Evolutionary conservation across 1,140 invertebrate genomes (phyloP), one percentile per base, ranked within the genome.

Genomic region (Coelopa frigida): DNA sequence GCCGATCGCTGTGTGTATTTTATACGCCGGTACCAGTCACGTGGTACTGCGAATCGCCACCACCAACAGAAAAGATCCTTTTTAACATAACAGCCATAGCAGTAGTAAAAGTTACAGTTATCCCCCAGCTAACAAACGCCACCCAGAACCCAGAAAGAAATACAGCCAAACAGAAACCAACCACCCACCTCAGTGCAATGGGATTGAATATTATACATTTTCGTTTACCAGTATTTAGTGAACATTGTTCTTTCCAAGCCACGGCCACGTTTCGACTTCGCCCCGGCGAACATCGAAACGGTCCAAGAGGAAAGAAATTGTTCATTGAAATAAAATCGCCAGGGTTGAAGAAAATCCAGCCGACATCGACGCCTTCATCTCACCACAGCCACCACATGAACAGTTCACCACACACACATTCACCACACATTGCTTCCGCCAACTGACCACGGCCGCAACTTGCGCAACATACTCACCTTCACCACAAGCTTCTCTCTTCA

Each of bases 181-280:
- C 3, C 12, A 23, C n/a, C 3, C 32, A 32, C 27, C 23, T 32
- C 31, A 24, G 35, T 46, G 21, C 33, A 61, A 66, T 65, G 59
- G 66, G 66, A 69, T 70, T 69, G 65, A 70, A 67, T 70, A 69
- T 70, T 69, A 66, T 70, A 70, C 67, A 70, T 70, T 70, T 70
- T 69, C 67, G 67, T 70, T 61, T 70, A 70, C 67, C 60, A 63
- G 67, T 70, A 70, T 70, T 68, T 70, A 70, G 62, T 61, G 64
- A 67, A 67, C 63, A 66, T 59, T 61, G 57, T 66, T 61, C 60
- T 63, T 66, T 66, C 29, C 15, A 39, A 21, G n/a, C 27, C 11
- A 31, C 23, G n/a, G 21, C 15, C 15, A 41, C 12, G 7, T 26
- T 41, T 41, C 21, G 8, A 41, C 24, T 22, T 31, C n/a, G n/a